Evolutionary conservation across 1,140 invertebrate genomes (phyloP).

Genomic region (Drosophila nigromelanica): DNA sequence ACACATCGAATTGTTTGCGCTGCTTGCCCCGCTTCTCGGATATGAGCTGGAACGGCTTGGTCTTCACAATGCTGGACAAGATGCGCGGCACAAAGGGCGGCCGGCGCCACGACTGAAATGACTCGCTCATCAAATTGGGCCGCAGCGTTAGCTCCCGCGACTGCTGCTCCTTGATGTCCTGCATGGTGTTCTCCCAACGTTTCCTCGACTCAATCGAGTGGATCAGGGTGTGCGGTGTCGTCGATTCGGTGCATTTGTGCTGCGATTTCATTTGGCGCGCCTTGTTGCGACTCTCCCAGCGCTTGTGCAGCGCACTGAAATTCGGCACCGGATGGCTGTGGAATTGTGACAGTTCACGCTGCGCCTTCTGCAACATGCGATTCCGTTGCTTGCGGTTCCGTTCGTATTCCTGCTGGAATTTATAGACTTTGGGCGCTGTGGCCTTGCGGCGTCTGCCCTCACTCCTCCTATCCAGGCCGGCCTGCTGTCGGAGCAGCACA

Average conservation of each 20-base stretch:
- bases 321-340: slow-evolving; percentile 54
- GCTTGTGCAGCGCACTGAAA: slow-evolving; percentile 39
- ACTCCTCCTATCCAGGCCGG: slow-evolving; percentile 40
- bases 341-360: slow-evolving; percentile 8
- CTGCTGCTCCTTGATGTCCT: neutral
- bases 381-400: slow-evolving; percentile 3
- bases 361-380: neutral
- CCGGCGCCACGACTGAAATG: slow-evolving; percentile 6
- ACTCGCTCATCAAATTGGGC: neutral
- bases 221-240: slow-evolving; percentile 37
- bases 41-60: slow-evolving; percentile 45
- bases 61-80: slow-evolving; percentile 19
- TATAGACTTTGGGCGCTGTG: neutral
- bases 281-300: slow-evolving; percentile 17
- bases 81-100: slow-evolving; percentile 48
- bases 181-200: neutral
- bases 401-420: slow-evolving; percentile 33
- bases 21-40: slow-evolving; percentile 25
- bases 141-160: slow-evolving; percentile 2
- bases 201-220: slow-evolving; percentile 20
- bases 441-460: neutral
- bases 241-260: slow-evolving; percentile 29
- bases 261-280: neutral
- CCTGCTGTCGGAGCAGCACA: slow-evolving; percentile 34
- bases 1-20: slow-evolving; percentile 40